Evolutionary conservation across 2,888 invertebrate genomes (phyloP), one percentile per base, ranked within the genome.

Genomic region (Agrypnus murinus): DNA sequence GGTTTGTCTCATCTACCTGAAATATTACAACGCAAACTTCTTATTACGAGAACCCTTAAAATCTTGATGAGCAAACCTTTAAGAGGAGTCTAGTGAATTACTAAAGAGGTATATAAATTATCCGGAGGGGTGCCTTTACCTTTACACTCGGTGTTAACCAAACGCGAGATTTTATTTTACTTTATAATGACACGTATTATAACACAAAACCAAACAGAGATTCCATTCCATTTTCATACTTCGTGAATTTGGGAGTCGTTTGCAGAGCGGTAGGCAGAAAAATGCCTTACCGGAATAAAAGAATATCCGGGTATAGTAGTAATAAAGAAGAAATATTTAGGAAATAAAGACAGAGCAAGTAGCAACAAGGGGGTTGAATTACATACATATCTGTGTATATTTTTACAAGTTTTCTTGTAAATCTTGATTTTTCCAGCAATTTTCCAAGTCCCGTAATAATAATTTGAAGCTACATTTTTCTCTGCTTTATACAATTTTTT

Each of bases 1-100:
- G 25, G 64, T 31, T 65, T 32, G 43, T 53, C 55, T 45, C 25
- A 40, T 65, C 64, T 65, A 65, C 64, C 64, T 65, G 64, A 40
- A 55, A 55, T 55, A 55, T 40, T 55, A 45, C 55, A 14, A 36
- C 53, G 17, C 36, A 15, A 36, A 55, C 12, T 53, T 34, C 40
- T 40, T 40, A 12, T 40, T n/a, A n/a, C n/a, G 40, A 46, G 10
- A 31, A 31, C 10, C 31, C 50, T 31, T 50, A 50, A 50, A 50
- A 50, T 50, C 31, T 50, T 50, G 50, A 50, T 50, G 50, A 25
- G 50, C 12, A 12, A 50, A 50, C 50, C 50, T 50, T 12, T 50
- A n/a, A 31, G 43, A 12, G 12, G 48, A 48, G 48, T 50, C 31
- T 50, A 50, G 50, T 50, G 31, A 31, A 46, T 19, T 46, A 19